Percentiles rank a stretch among this genome's conserved stretches.
These are phyloP conservation scores for Lasius platythorax DNA, from an alignment of 2,888 invertebrate species.

Conservation along the genomic window DNA sequence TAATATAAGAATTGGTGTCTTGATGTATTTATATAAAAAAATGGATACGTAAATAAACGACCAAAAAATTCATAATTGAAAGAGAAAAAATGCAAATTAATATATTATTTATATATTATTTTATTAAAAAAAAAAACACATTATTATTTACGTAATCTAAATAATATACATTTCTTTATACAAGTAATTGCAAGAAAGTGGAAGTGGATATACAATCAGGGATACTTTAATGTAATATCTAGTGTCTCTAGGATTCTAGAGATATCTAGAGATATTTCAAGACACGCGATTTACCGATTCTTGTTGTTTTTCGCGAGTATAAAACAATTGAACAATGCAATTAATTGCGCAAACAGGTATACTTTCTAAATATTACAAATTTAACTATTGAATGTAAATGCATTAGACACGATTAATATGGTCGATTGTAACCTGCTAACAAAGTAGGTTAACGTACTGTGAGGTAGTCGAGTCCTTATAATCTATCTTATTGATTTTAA, in stretches of 20 bases:
- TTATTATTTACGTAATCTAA: background rate
- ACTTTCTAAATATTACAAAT: background rate
- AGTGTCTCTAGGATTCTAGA: background rate
- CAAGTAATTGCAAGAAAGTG: background rate
- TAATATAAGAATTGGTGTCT: background rate
- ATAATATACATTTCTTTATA: background rate
- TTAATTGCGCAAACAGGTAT: background rate
- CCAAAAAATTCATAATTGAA: background rate
- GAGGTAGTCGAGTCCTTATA: conserved; percentile 46
- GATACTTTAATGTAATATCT: background rate
- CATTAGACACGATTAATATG: background rate
- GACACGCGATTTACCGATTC: background rate
- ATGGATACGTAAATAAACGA: background rate
- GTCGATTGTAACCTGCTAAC: background rate
- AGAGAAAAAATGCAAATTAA: background rate
- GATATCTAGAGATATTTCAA: background rate
- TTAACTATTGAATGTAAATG: background rate
- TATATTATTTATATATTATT: background rate
- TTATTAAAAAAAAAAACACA: background rate
- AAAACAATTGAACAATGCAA: background rate
- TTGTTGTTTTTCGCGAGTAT: background rate
- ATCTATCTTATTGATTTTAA: conserved; percentile 57
- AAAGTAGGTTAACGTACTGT: conserved; percentile 58
- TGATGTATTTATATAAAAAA: background rate
- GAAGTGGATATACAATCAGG: background rate